A percentile compares a stretch with the other conserved stretches of the same genome.
phyloP scores from a whole-genome alignment of 1,140 invertebrate genomes.

The Calycopis cecrops region DNA sequence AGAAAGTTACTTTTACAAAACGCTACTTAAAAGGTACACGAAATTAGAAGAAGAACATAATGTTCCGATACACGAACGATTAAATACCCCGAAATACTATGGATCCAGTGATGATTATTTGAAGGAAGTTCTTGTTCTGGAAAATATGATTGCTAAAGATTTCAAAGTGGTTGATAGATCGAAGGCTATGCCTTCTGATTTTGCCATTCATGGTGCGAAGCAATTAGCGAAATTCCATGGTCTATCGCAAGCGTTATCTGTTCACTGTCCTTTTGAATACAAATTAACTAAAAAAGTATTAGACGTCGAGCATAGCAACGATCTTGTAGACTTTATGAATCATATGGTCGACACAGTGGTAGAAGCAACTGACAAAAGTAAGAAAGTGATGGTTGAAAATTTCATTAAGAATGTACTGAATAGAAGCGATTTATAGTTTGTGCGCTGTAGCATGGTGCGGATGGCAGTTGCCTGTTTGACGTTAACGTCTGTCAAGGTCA shows the following conservation, averaged over 20 bases:
- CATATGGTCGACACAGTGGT: slow-evolving; percentile 9
- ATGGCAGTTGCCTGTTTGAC: too few relatives aligned
- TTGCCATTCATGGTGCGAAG: slow-evolving; percentile 22
- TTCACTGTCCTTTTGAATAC: slow-evolving; percentile 21
- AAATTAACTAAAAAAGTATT: slow-evolving; percentile 14
- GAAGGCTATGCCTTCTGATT: slow-evolving; percentile 27
- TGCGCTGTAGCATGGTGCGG: too few relatives aligned
- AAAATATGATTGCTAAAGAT: slow-evolving; percentile 28
- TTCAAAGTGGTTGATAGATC: slow-evolving; percentile 28
- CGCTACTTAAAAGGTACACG: slow-evolving; percentile 20
- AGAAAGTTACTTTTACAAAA: slow-evolving; percentile 26
- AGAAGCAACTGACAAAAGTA: slow-evolving; percentile 19
- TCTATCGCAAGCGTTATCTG: slow-evolving; percentile 27
- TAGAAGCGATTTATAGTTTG: slow-evolving; percentile 4
- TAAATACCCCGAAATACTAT: slow-evolving; percentile 24
- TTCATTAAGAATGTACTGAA: slow-evolving; percentile 16
- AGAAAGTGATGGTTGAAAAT: slow-evolving; percentile 20
- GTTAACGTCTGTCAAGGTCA: too few relatives aligned
- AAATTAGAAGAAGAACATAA: slow-evolving; percentile 1
- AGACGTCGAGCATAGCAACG: neutral
- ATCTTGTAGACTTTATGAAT: slow-evolving; percentile 9
- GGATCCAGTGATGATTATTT: slow-evolving; percentile 20
- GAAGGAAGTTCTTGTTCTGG: slow-evolving; percentile 32
- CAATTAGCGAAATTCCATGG: slow-evolving; percentile 6
- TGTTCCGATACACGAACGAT: too few relatives aligned